phyloP scores from a whole-genome alignment of 2,797 vertebrate species.

The Notoglanidium macrostoma region DNA sequence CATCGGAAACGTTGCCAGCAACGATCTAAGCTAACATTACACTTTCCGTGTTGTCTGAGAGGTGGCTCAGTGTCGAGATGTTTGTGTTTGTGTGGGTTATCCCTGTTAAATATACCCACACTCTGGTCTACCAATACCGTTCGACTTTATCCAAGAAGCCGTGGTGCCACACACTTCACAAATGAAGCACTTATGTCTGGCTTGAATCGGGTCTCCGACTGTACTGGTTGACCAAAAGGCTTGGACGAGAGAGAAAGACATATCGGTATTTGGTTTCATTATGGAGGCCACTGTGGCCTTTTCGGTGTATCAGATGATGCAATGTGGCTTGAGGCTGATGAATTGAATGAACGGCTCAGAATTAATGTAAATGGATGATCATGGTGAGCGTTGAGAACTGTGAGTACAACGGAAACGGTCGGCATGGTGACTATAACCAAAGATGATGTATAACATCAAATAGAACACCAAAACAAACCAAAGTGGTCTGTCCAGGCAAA shows the following conservation, averaged over 20 bases:
- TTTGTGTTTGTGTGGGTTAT: constrained; percentile 25
- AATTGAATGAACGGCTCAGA: constrained; percentile 16
- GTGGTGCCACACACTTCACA: constrained; percentile 49
- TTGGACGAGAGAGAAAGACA: constrained; percentile 59
- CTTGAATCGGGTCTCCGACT: constrained; percentile 65
- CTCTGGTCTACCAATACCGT: constrained; percentile 55
- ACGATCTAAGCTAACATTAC: background rate
- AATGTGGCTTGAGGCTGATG: constrained; percentile 47
- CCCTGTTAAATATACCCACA: constrained; percentile 72
- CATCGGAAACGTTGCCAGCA: background rate
- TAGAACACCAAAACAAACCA: background rate
- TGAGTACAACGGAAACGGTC: background rate
- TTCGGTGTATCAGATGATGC: constrained; percentile 54
- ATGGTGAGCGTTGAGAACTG: constrained; percentile 16
- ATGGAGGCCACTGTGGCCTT: constrained; percentile 55
- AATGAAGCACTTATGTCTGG: constrained; percentile 65
- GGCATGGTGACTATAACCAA: background rate
- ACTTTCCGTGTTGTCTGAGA: background rate
- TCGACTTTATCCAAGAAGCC: constrained; percentile 51
- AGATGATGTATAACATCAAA: background rate
- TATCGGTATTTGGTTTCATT: constrained; percentile 68
- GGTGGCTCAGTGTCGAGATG: background rate
- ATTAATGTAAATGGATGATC: constrained; percentile 35
- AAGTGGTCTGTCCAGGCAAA: background rate
- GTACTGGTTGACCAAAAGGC: constrained; percentile 75